A percentile compares a stretch with the other conserved stretches of the same genome.
Conservation (phyloP, 2,888 invertebrate genomes). For the Drosophila meridionalis region DNA sequence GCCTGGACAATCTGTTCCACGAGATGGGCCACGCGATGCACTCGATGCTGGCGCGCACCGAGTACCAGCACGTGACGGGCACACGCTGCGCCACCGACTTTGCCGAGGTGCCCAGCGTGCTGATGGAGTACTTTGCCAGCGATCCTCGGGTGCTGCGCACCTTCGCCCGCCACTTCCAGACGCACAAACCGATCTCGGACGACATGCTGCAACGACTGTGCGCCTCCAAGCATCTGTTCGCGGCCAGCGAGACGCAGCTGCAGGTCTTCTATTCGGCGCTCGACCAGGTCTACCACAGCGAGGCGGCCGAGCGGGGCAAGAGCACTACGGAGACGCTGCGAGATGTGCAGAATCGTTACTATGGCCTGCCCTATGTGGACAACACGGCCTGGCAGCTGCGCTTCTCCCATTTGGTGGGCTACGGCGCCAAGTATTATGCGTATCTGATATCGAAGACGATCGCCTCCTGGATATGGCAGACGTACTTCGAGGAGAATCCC, state of each 20-base stretch:
- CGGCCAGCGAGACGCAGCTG: slow-evolving; percentile 94
- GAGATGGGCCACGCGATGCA: slow-evolving; percentile 99
- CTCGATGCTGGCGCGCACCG: slow-evolving; percentile 98
- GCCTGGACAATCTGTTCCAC: slow-evolving; percentile 98
- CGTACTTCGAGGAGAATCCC: slow-evolving; percentile 92
- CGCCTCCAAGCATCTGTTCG: slow-evolving; percentile 94
- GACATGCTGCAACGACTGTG: slow-evolving; percentile 92
- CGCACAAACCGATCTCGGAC: slow-evolving; percentile 92
- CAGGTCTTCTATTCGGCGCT: slow-evolving; percentile 96
- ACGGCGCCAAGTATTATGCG: slow-evolving; percentile 99
- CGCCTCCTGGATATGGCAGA: slow-evolving; percentile 96
- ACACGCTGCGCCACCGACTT: slow-evolving; percentile 99
- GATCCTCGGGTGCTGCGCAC: slow-evolving; percentile 93
- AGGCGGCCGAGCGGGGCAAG: slow-evolving; percentile 76
- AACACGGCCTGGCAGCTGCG: slow-evolving; percentile 98
- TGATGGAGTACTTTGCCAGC: slow-evolving; percentile 98
- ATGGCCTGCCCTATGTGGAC: slow-evolving; percentile 93
- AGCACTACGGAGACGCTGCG: slow-evolving; percentile 91
- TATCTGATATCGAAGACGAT: slow-evolving; percentile 97
- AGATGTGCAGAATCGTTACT: slow-evolving; percentile 92
- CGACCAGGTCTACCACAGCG: slow-evolving; percentile 94
- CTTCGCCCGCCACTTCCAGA: slow-evolving; percentile 96
- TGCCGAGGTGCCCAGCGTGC: slow-evolving; percentile 99
- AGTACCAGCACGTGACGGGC: slow-evolving; percentile 98
- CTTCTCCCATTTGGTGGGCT: slow-evolving; percentile 98